Percentiles rank a stretch among this genome's conserved stretches.
Evolutionary conservation across 2,113 vertebrate genomes (phyloP).

Genomic region (Oriolus oriolus): DNA sequence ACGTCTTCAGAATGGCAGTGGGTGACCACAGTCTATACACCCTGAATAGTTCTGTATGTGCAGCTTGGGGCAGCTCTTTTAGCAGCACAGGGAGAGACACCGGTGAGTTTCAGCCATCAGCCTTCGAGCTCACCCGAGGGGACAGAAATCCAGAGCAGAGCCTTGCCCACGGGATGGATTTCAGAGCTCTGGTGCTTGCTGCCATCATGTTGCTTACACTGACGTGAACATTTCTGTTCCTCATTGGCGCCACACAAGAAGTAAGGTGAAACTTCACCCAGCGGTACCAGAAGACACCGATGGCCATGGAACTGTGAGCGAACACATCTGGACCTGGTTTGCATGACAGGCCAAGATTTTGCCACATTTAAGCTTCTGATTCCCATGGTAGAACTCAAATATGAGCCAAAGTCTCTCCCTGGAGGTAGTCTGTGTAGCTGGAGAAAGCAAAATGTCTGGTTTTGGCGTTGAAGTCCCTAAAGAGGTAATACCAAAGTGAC

Average conservation of each 20-base stretch:
- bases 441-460: neutral
- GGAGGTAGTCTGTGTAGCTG: neutral
- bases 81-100: neutral
- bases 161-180: neutral
- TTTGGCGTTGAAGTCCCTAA: neutral
- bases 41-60: neutral
- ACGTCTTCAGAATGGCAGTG: slow-evolving; percentile 60
- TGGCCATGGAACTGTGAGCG: neutral
- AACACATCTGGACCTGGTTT: rapidly evolving
- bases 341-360: neutral
- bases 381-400: neutral
- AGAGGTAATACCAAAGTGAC: neutral
- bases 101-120: neutral
- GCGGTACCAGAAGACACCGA: rapidly evolving
- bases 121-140: neutral
- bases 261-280: neutral
- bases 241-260: neutral
- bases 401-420: neutral
- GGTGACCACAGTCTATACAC: slow-evolving; percentile 1
- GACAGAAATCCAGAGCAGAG: neutral
- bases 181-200: neutral
- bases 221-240: neutral
- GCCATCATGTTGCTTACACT: neutral
- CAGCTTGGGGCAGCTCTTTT: neutral
- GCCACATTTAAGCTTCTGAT: neutral